Base-by-base conservation (phyloP, 1,140 invertebrate species). In the Lerema accius region DNA sequence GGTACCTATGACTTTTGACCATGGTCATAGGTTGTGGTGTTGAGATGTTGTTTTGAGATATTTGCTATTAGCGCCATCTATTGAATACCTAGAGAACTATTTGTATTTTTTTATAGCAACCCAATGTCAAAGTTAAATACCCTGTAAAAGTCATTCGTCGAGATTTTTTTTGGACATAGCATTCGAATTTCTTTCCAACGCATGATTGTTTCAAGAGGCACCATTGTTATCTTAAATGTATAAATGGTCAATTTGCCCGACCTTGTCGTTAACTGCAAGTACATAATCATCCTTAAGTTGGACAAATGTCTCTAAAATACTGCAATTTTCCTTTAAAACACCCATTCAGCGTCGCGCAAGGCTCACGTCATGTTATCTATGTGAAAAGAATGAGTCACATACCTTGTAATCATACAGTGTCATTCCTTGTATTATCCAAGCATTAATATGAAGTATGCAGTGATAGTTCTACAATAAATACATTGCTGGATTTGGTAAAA, bases 311-410 rank as follows among this genome's bases (percentile, higher is more conserved):
- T 56, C 53, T 45, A 32, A 56, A 32, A 28, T 26, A 45, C 40
- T 32, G 10, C 53, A 56, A 56, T 56, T 56, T 56, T 56, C 53
- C 40, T 56, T 23, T 56, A 56, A 45, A 56, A 56, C 23, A 32
- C 19, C 40, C 53, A 56, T 56, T 55, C 51, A 43, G 50, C 37
- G 37, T 53, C 42, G 14, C n/a, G n/a, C n/a, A 23, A 55, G 37
- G n/a, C 19, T 55, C 42, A 43, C 51, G 39, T 56, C 53, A 43
- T 56, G 53, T 56, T 17, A 56, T 56, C 53, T 28, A 39, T 40
- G 53, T 56, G 40, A 56, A 45, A 23, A 16, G 40, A 56, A 56
- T 56, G 53, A 56, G 39, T 56, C 13, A 56, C 19, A 55, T 56
- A 56, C 40, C 53, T 56, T 56, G 53, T 43, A 43, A 32, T 42